Evolutionary conservation across 2,113 vertebrate species (phyloP).

Genomic region (Mus pahari): DNA sequence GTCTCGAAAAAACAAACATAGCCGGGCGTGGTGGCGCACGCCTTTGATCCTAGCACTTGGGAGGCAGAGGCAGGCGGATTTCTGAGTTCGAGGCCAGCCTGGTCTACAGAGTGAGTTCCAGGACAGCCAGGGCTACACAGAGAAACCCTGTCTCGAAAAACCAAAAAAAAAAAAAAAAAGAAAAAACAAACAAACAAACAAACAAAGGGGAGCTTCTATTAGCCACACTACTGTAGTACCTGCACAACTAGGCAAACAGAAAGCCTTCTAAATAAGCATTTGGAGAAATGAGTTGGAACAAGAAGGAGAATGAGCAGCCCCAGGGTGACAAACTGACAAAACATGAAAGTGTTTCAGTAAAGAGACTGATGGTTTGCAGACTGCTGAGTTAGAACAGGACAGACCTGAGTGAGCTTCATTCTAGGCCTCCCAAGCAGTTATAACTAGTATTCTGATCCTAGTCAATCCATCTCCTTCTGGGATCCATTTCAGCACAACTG

Average conservation of each 20-base stretch:
- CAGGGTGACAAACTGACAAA: neutral
- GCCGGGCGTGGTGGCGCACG: too few species aligned
- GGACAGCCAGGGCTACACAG: too few species aligned
- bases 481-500: neutral
- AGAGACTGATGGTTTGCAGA: too few species aligned
- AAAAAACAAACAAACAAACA: too few species aligned
- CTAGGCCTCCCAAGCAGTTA: neutral
- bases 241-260: slow-evolving; percentile 74
- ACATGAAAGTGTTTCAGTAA: neutral
- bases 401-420: neutral
- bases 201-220: slow-evolving; percentile 79
- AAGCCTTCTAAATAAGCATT: slow-evolving; percentile 84
- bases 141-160: too few species aligned
- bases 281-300: slow-evolving; percentile 76
- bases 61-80: too few species aligned
- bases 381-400: neutral
- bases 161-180: too few species aligned
- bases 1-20: too few species aligned
- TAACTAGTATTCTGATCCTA: neutral
- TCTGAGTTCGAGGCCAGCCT: too few species aligned
- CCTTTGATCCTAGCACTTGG: too few species aligned
- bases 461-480: too few species aligned
- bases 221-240: slow-evolving; percentile 82
- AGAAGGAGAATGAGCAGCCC: slow-evolving; percentile 84
- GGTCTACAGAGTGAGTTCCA: too few species aligned